A percentile compares a stretch with the other conserved stretches of the same genome.
These are phyloP conservation scores for Neodiprion virginianus DNA, from an alignment of 1,140 invertebrate genomes.

Conservation along the genomic window DNA sequence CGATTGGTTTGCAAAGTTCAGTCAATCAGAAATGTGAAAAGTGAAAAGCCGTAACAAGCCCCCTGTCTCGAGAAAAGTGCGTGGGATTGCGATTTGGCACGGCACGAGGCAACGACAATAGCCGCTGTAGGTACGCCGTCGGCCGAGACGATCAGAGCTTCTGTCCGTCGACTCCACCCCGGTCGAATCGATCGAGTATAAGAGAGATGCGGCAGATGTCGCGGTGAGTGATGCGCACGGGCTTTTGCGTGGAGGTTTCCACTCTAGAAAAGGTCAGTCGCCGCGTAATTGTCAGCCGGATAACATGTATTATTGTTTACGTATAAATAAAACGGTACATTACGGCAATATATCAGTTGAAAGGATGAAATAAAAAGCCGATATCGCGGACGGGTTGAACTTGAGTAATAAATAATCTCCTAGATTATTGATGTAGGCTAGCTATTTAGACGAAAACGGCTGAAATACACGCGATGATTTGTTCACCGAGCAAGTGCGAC, in stretches of 20 bases:
- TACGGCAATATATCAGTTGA: not conserved
- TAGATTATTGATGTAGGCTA: too few relatives aligned
- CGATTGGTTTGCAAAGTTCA: too few relatives aligned
- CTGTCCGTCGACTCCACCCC: not conserved
- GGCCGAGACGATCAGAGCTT: too few relatives aligned
- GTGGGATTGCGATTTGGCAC: too few relatives aligned
- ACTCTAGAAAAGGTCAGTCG: not conserved
- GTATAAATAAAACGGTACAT: not conserved
- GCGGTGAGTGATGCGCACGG: not conserved
- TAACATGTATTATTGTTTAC: conserved; percentile 8
- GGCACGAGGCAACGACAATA: too few relatives aligned
- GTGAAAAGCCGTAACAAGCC: too few relatives aligned
- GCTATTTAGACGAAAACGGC: too few relatives aligned
- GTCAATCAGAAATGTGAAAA: too few relatives aligned
- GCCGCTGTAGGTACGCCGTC: too few relatives aligned
- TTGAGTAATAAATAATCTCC: too few relatives aligned
- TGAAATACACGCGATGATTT: not conserved
- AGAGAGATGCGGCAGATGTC: not conserved
- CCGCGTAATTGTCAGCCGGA: conserved; percentile 6
- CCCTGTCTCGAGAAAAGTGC: too few relatives aligned
- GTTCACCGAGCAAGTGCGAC: conserved; percentile 18
- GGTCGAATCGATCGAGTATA: not conserved
- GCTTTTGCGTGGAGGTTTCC: not conserved
- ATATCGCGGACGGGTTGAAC: too few relatives aligned
- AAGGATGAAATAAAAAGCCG: not conserved